phyloP scores from a whole-genome alignment of 2,797 vertebrate species.

The Geotrypetes seraphini region DNA sequence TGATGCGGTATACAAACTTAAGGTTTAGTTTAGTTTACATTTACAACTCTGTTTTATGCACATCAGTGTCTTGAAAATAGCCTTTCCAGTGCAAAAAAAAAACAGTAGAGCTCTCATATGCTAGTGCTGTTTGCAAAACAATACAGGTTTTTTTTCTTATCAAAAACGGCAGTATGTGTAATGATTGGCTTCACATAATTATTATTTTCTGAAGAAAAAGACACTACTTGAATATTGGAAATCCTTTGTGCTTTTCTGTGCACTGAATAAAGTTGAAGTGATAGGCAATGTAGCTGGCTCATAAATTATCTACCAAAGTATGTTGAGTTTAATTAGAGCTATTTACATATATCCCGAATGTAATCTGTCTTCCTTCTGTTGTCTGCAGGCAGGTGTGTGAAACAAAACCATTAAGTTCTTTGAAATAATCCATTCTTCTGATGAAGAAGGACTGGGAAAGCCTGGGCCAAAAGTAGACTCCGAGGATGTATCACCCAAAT shows the following conservation, averaged over 20 bases:
- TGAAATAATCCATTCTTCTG: background rate
- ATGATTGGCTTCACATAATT: too few species aligned
- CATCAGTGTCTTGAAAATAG: too few species aligned
- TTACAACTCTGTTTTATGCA: too few species aligned
- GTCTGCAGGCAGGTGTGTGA: conserved; percentile 4
- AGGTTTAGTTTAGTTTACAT: too few species aligned
- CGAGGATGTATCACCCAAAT: background rate
- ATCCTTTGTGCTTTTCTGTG: background rate
- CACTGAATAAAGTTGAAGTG: background rate
- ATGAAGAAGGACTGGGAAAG: background rate
- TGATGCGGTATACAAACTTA: too few species aligned
- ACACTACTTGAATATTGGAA: background rate
- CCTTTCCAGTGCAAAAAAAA: too few species aligned
- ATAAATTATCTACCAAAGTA: conserved; percentile 10
- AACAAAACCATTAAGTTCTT: conserved; percentile 1
- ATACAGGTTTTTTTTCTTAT: too few species aligned
- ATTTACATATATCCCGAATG: conserved; percentile 5
- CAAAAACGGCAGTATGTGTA: too few species aligned
- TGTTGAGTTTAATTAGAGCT: conserved; percentile 19
- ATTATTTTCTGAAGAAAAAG: too few species aligned
- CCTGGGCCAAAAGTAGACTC: background rate
- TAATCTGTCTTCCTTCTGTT: background rate
- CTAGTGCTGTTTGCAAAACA: too few species aligned
- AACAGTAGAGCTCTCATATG: too few species aligned
- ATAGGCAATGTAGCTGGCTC: background rate